Conservation (phyloP, 2,888 invertebrate genomes). For the Coecobrya sp. region DNA sequence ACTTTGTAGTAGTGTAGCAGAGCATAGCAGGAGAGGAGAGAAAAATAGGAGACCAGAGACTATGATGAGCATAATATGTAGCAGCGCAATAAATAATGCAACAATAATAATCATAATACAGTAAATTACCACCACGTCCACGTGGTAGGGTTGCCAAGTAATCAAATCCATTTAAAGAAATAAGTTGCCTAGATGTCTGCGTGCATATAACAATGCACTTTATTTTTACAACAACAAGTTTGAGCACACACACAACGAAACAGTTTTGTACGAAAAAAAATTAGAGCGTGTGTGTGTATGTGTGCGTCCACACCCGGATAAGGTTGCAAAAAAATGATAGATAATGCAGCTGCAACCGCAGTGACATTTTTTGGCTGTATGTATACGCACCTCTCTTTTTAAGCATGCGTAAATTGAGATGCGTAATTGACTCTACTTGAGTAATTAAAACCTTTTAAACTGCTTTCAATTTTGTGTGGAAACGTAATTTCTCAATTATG, state of each 20-base stretch:
- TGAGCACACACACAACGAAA: no score
- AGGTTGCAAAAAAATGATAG: background rate
- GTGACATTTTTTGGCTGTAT: background rate
- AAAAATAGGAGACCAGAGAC: background rate
- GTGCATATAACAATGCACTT: no score
- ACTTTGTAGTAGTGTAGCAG: background rate
- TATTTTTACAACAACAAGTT: no score
- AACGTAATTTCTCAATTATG: no score
- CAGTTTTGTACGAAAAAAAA: background rate
- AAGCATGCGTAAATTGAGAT: no score
- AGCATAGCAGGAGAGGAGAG: background rate
- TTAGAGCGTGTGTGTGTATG: constrained; percentile 1
- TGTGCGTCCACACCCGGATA: constrained; percentile 13
- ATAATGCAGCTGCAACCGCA: no score
- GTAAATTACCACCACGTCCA: background rate
- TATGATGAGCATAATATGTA: no score
- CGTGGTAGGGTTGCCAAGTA: constrained; percentile 6
- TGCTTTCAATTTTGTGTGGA: no score
- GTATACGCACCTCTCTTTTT: background rate
- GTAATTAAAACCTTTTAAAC: no score
- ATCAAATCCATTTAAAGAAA: background rate
- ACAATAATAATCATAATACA: background rate
- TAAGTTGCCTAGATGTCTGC: no score
- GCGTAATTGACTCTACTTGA: no score
- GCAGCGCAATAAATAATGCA: background rate